These are phyloP conservation scores for Pseudochirops corinnae DNA, from an alignment of 2,797 vertebrate genomes.

Conservation along the genomic window DNA sequence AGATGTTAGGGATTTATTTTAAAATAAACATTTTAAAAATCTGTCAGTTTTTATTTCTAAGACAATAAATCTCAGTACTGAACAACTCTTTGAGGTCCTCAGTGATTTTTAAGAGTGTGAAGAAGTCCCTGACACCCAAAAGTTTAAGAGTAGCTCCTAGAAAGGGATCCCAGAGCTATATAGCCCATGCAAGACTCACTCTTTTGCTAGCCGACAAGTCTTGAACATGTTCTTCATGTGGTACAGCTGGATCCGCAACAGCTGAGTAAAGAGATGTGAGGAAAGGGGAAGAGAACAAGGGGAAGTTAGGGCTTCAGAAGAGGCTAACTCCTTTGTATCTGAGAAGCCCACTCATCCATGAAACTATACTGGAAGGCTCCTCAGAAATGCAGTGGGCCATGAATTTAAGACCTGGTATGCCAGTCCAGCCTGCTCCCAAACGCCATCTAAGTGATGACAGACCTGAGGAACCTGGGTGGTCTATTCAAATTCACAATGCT, in stretches of 20 bases:
- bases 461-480: not conserved
- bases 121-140: not conserved
- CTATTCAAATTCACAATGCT: not conserved
- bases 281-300: not conserved
- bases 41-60: not conserved
- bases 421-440: not conserved
- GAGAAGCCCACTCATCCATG: not conserved
- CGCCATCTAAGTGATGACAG: not conserved
- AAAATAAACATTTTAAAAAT: not conserved
- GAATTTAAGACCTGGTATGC: not conserved
- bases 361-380: not conserved
- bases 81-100: not conserved
- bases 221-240: slow-evolving; percentile 99
- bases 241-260: slow-evolving; percentile 93
- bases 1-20: not conserved
- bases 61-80: not conserved
- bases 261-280: slow-evolving; percentile 83
- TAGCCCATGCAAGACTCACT: slow-evolving; percentile 86
- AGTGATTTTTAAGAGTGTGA: not conserved
- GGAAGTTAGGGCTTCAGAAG: not conserved
- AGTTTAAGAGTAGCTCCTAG: not conserved
- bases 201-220: slow-evolving; percentile 94
- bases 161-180: slow-evolving; percentile 2
- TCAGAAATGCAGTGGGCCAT: not conserved
- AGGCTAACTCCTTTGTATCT: not conserved